Percentiles rank a stretch among this genome's conserved stretches.
Conservation (phyloP, 2,113 vertebrate species). For the Mellivora capensis region DNA sequence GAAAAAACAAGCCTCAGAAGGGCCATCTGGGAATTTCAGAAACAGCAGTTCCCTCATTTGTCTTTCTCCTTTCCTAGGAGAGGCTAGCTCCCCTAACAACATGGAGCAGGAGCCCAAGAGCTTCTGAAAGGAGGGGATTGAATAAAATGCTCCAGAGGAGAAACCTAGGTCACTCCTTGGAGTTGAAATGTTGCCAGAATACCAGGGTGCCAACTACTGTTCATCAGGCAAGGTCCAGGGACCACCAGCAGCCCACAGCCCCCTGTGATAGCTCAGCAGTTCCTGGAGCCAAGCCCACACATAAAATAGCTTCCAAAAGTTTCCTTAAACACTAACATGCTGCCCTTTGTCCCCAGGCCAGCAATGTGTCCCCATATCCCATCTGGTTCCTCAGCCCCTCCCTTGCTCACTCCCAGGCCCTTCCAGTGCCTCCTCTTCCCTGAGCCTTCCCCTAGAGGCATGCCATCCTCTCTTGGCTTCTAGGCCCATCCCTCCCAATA, state of each 20-base stretch:
- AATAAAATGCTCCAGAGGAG: neutral
- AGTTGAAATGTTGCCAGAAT: neutral
- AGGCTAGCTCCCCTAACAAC: neutral
- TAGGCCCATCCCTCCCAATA: neutral
- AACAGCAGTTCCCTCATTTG: neutral
- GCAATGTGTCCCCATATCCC: neutral
- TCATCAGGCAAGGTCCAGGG: neutral
- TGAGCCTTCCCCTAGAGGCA: neutral
- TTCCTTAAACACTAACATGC: neutral
- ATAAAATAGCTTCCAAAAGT: neutral
- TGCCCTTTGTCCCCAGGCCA: constrained; percentile 41
- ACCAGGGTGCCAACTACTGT: neutral
- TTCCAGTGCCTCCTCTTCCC: neutral
- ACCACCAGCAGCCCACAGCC: neutral
- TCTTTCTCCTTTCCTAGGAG: neutral
- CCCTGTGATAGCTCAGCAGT: neutral
- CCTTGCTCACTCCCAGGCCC: neutral
- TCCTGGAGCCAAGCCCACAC: neutral
- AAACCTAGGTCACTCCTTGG: neutral
- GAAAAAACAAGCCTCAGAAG: neutral
- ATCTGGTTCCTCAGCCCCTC: constrained; percentile 30
- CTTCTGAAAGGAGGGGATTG: neutral
- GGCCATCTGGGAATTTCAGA: neutral
- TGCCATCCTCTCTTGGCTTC: neutral
- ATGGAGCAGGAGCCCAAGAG: neutral